These are phyloP conservation scores for Mimas tiliae DNA, from an alignment of 2,888 invertebrate species.

Conservation along the genomic window DNA sequence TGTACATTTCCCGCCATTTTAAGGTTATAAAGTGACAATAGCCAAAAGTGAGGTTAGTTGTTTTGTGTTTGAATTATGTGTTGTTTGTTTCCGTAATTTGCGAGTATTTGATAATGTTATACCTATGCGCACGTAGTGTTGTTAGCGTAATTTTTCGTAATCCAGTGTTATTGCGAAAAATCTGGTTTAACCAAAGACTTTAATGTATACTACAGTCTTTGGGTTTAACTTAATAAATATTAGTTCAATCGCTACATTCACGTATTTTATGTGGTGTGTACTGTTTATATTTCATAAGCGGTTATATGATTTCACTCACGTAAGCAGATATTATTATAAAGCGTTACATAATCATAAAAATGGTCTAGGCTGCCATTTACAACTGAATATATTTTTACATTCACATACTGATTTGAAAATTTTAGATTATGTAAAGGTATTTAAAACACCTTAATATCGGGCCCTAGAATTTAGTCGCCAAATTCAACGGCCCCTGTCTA, in stretches of 20 bases:
- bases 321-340: background rate
- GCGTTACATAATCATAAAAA: background rate
- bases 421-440: no score
- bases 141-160: background rate
- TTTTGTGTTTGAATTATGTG: background rate
- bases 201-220: no score
- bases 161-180: background rate
- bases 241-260: background rate
- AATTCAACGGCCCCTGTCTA: no score
- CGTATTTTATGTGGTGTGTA: background rate
- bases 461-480: no score
- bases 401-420: no score
- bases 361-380: background rate
- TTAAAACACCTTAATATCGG: no score
- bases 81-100: background rate
- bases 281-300: background rate
- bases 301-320: background rate
- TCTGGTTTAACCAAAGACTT: no score
- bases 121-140: background rate
- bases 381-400: no score
- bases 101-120: background rate
- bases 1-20: background rate
- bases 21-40: slow-evolving; percentile 13
- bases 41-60: background rate
- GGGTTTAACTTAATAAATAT: no score